phyloP scores from a whole-genome alignment of 2,797 vertebrate genomes.

The Lycodopsis pacificus region DNA sequence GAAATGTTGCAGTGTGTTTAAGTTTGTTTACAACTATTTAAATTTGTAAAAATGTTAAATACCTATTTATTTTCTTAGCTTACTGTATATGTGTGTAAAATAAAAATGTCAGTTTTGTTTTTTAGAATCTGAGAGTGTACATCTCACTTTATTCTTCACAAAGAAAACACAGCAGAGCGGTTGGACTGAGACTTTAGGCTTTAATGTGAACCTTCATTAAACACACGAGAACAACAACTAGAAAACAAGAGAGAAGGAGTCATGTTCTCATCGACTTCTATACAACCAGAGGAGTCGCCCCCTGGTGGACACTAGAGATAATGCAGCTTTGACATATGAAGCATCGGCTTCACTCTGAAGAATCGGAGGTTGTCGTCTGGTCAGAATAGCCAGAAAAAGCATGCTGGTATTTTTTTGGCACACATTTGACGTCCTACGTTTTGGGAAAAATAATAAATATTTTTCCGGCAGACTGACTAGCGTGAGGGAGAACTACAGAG shows the following conservation, averaged over 20 bases:
- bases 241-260: background rate
- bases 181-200: background rate
- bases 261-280: too few species aligned
- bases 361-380: too few species aligned
- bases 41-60: constrained; percentile 66
- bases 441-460: too few species aligned
- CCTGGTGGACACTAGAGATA: too few species aligned
- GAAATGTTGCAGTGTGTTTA: background rate
- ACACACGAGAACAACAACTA: background rate
- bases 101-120: constrained; percentile 62
- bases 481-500: too few species aligned
- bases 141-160: background rate
- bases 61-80: constrained; percentile 77
- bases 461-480: too few species aligned
- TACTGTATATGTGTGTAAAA: constrained; percentile 66
- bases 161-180: background rate
- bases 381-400: too few species aligned
- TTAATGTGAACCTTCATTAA: constrained; percentile 38
- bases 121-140: background rate
- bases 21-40: constrained; percentile 39
- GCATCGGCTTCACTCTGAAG: too few species aligned
- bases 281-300: too few species aligned
- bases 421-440: too few species aligned
- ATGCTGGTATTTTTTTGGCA: too few species aligned
- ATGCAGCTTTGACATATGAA: too few species aligned